A percentile compares a stretch with the other conserved stretches of the same genome.
These are phyloP conservation scores for Meleagris gallopavo DNA, from an alignment of 2,113 vertebrate genomes.

Conservation along the genomic window DNA sequence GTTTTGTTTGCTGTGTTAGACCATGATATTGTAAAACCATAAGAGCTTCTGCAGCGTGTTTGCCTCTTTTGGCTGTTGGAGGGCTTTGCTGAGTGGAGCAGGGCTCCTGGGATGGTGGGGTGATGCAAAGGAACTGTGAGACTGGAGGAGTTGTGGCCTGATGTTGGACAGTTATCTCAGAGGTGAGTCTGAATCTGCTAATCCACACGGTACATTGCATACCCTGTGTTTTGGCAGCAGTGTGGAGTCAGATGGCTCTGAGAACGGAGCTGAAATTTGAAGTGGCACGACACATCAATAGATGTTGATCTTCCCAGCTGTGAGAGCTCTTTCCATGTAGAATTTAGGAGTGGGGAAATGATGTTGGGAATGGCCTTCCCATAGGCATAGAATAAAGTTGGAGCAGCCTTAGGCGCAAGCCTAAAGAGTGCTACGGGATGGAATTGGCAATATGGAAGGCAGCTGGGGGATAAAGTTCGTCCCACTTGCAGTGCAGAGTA, in stretches of 20 bases:
- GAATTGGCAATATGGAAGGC: background rate
- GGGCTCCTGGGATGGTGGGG: background rate
- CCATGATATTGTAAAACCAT: background rate
- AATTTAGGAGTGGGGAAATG: background rate
- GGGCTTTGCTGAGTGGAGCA: background rate
- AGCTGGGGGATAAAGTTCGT: background rate
- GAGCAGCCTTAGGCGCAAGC: background rate
- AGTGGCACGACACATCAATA: background rate
- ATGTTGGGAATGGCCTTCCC: background rate
- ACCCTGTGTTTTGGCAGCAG: background rate
- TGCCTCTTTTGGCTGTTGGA: background rate
- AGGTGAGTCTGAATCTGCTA: background rate
- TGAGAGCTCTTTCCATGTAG: background rate
- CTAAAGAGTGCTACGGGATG: background rate
- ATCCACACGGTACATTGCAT: background rate
- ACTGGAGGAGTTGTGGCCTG: background rate
- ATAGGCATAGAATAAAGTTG: background rate
- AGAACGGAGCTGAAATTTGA: background rate
- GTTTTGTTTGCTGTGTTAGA: background rate
- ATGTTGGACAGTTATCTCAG: background rate
- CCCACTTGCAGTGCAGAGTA: rapidly evolving
- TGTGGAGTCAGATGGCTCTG: background rate
- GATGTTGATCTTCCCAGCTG: background rate
- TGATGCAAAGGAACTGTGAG: background rate
- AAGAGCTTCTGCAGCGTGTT: background rate